A percentile compares a stretch with the other conserved stretches of the same genome.
These are phyloP conservation scores for Chionis minor DNA, from an alignment of 2,113 vertebrate species.

Conservation along the genomic window DNA sequence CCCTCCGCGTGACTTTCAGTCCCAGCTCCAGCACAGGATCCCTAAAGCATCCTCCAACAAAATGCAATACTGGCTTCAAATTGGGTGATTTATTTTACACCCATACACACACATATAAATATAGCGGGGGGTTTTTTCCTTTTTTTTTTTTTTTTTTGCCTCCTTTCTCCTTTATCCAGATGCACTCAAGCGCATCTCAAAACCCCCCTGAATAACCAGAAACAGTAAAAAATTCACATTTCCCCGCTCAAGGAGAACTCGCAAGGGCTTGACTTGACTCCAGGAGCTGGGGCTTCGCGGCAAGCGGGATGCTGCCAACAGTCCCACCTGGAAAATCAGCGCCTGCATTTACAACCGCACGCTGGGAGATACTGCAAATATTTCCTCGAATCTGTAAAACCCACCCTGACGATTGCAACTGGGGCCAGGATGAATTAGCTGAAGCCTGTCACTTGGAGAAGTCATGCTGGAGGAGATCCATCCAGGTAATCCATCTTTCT, in stretches of 20 bases:
- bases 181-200: neutral
- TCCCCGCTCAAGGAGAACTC: neutral
- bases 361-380: neutral
- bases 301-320: neutral
- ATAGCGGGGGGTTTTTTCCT: too few species aligned
- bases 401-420: neutral
- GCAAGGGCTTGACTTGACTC: neutral
- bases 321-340: neutral
- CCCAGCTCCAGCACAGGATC: neutral
- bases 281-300: neutral
- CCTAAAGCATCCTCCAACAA: neutral
- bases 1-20: constrained; percentile 1
- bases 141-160: neutral
- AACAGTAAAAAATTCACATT: neutral
- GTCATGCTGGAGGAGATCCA: constrained; percentile 21
- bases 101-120: neutral
- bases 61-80: neutral
- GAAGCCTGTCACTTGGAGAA: constrained; percentile 23
- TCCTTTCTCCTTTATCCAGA: neutral
- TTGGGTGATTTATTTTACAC: neutral
- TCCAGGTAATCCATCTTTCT: constrained; percentile 47
- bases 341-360: neutral
- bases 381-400: constrained; percentile 4
- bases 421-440: neutral
- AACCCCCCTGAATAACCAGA: neutral